Percentiles rank a stretch among this genome's conserved stretches.
Conservation (phyloP, 2,888 invertebrate genomes). For the Tryphoninae sp. region DNA sequence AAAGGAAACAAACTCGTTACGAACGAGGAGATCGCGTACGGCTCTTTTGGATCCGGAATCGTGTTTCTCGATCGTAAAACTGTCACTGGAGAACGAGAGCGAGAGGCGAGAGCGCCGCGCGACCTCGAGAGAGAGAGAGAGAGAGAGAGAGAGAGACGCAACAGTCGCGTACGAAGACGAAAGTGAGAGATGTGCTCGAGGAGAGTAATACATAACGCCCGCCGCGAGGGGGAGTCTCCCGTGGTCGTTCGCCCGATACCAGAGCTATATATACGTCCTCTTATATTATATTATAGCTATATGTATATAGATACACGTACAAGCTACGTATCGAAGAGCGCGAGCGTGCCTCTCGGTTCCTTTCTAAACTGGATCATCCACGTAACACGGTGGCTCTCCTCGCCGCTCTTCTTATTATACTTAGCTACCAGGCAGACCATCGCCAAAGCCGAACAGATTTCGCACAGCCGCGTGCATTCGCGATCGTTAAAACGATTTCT, state of each 20-base stretch:
- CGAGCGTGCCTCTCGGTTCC: conserved; percentile 29
- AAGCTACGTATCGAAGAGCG: background rate
- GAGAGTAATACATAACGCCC: background rate
- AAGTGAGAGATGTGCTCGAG: conserved; percentile 58
- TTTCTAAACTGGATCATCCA: conserved; percentile 63
- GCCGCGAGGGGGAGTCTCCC: conserved; percentile 17
- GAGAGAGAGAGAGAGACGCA: conserved; percentile 21
- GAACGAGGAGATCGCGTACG: conserved; percentile 4
- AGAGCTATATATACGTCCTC: too few species aligned
- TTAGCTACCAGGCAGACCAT: background rate
- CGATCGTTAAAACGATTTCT: conserved; percentile 21
- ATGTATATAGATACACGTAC: too few species aligned
- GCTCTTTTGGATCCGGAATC: conserved; percentile 43
- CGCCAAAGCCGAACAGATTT: conserved; percentile 4
- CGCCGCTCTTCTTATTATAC: conserved; percentile 39
- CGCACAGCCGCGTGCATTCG: conserved; percentile 26
- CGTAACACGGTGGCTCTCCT: conserved; percentile 57
- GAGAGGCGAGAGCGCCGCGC: conserved; percentile 4
- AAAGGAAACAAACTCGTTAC: background rate
- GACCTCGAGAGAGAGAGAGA: conserved; percentile 49
- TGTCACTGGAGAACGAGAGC: conserved; percentile 35
- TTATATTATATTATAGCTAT: too few species aligned
- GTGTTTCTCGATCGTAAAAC: conserved; percentile 54
- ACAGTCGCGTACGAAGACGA: conserved; percentile 52
- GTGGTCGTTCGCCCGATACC: background rate